Evolutionary conservation across 30 jellyfish, hydroid and myxozoan genomes (phyloP), one percentile per base, ranked within the genome.

Genomic region (Aurelia aurita): DNA sequence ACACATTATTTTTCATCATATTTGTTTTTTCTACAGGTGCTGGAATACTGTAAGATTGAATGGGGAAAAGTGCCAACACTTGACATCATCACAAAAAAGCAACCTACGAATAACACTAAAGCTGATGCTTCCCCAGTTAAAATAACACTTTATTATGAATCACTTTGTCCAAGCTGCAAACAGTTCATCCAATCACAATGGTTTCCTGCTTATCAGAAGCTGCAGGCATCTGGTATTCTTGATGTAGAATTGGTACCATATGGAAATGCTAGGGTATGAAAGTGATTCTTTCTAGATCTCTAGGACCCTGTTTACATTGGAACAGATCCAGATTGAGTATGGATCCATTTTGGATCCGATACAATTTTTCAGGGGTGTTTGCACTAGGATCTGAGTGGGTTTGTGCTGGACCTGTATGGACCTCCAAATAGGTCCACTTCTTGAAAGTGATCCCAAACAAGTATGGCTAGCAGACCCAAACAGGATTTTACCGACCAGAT

Each of bases 121-220:
- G n/a, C 76, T 46, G 97, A 89, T 47, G 95, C 91, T 55, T 58
- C 95, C 5, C 97, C 97, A 63, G 80, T 90, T 16, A 90, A 90
- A 58, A 80, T 90, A 1, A 58, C 96, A 19, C 72, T 90, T 58
- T 90, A 90, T 65, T 90, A 71, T 39, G 97, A 90, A 57, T 82
- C 97, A 20, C 84, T 90, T 21, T 90, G 97, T 49, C 96, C 96
- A 0, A 89, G 55, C 53, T 90, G 97, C 79, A 72, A 74, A 21
- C 67, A 77, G 23, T 74, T 84, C 74, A 70, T 88, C 79, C 82
- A 31, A 15, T 32, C 31, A 43, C 97, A 90, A 64, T 64, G 84
- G 84, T 90, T 49, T 62, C 96, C 97, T 14, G 69, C 97, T 9
- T 90, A 22, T 65, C 82, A 69, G 32, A 69, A 66, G 29, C 67